Conservation (phyloP, 2,797 vertebrate genomes). For the Anableps anableps region DNA sequence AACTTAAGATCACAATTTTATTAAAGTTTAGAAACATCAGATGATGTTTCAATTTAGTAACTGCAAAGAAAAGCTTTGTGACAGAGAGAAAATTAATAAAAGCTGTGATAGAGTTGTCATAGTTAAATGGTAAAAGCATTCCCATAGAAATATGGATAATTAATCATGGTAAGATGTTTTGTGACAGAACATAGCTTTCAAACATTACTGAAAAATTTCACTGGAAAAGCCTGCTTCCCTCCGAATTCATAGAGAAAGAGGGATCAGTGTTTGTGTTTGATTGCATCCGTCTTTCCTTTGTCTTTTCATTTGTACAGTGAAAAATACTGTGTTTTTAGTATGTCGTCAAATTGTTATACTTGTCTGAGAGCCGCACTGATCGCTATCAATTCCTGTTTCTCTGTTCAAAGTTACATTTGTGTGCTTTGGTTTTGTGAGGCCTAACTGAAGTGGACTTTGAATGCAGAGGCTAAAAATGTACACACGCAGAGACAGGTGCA, state of each 20-base stretch:
- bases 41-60: too few species aligned
- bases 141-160: neutral
- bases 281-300: neutral
- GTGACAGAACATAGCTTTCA: neutral
- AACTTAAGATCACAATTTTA: too few species aligned
- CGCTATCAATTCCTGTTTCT: neutral
- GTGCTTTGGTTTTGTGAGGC: neutral
- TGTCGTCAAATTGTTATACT: neutral
- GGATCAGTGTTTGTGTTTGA: neutral
- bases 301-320: neutral
- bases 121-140: too few species aligned
- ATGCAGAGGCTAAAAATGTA: neutral
- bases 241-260: neutral
- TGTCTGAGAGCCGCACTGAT: neutral
- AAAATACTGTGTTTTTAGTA: neutral
- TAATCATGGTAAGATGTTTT: neutral
- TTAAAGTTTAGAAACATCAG: too few species aligned
- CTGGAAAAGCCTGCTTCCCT: neutral
- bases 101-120: too few species aligned
- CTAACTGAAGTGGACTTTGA: neutral
- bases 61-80: too few species aligned
- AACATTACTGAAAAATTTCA: neutral
- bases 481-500: neutral
- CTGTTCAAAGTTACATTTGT: constrained; percentile 5
- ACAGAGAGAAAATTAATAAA: too few species aligned